Evolutionary conservation across 1,140 invertebrate species (phyloP), one percentile per base, ranked within the genome.

Genomic region (Reticulitermes speratus): DNA sequence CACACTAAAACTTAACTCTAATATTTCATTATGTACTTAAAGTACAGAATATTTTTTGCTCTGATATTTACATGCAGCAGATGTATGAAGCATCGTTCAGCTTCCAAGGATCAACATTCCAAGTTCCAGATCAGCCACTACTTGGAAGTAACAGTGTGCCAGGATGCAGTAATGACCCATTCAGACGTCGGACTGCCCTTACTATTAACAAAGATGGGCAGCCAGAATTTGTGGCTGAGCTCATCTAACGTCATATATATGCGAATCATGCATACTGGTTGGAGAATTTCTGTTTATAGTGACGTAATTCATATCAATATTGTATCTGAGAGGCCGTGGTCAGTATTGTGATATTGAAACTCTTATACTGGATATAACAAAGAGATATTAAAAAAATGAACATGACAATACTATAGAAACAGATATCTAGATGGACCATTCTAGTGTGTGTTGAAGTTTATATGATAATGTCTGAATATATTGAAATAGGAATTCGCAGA

Each of bases 101-200:
- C 87, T 94, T 94, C 89, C 93, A 94, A 91, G 95, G 95, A 44
- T 95, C 95, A 85, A 96, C 95, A 87, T 96, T 95, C 88, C 95
- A 96, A 91, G 93, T 93, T 84, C 94, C 94, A 88, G 90, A 91
- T 75, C 87, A 88, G 82, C 86, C 88, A 16, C 89, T 89, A 82
- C 88, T 89, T 44, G 88, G 89, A 85, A 87, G 88, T 21, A 44
- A 44, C 25, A 86, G 55, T 69, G 7, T 75, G n/a, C 45, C n/a
- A 32, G 81, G 44, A 11, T 30, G 75, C 69, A 48, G 85, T 48
- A 52, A 44, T 82, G 90, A 91, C 75, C 88, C 89, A 11, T 88
- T 90, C 32, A 88, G 89, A 87, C 86, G 88, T 9, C 87, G 88
- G 84, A 88, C 89, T 32, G 89, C 89, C 48, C 87, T 90, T 75